Base-by-base conservation (phyloP, 1,140 invertebrate genomes). In the Caenorhabditis briggsae region DNA sequence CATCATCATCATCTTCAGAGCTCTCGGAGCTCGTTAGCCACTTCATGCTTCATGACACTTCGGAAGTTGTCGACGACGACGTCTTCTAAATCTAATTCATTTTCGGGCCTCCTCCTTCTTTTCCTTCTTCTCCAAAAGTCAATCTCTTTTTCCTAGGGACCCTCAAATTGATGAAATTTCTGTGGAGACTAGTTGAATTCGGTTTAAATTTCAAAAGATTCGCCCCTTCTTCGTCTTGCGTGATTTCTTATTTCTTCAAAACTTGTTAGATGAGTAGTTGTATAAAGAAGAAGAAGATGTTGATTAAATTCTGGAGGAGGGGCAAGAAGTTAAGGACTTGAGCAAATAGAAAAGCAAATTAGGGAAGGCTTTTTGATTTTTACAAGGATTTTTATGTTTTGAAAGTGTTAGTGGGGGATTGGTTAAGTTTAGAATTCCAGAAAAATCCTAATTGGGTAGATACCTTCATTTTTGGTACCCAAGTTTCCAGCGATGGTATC, bases 201-300 rank as follows among this genome's bases (percentile, higher is more conserved):
- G 46, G 70, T 78, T 78, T 78, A 78, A 78, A 78, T 78, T 78
- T 78, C 70, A 78, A 78, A 53, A 78, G 46, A 78, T 78, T 70
- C 46, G 25, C 11, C 25, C 33, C 16, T 65, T 58, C 56, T 18
- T 58, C 59, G 23, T 61, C 59, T 61, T 61, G 33, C 33, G 56
- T n/a, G 16, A 58, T 58, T n/a, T 58, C 18, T 20, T 61, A 11
- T 8, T 61, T 61, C 23, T 61, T n/a, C 59, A 25, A 33, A 33
- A 61, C 59, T 61, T 61, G 59, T 61, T 61, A 70, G 64, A 70
- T 70, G 64, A 70, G 64, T 70, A 70, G 64, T 70, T 70, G 64
- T 70, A 70, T 70, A 46, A 43, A 43, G 64, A 43, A 70, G 33
- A 70, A 70, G 64, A 18, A 43, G 41, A 70, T 46, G 64, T 70